These are phyloP conservation scores for Odocoileus hemionus DNA, from an alignment of 2,113 vertebrate genomes.

Conservation along the genomic window DNA sequence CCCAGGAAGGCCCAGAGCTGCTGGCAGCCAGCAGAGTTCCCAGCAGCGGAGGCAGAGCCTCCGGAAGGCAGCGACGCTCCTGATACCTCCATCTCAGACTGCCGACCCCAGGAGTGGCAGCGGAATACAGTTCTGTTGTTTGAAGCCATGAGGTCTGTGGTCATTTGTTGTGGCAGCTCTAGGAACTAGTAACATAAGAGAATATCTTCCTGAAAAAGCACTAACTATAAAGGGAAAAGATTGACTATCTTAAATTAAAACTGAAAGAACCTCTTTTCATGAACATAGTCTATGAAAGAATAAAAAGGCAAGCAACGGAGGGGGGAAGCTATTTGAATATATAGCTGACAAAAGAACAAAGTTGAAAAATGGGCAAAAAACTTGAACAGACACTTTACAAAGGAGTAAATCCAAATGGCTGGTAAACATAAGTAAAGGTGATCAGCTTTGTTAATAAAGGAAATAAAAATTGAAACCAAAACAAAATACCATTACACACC, in stretches of 20 bases:
- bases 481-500: background rate
- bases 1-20: background rate
- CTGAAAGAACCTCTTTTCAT: background rate
- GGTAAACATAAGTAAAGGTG: background rate
- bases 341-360: background rate
- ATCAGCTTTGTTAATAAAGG: background rate
- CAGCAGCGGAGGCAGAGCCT: background rate
- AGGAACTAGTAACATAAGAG: background rate
- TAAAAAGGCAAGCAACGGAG: background rate
- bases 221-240: background rate
- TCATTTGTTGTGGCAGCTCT: background rate
- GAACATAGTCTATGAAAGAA: background rate
- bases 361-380: background rate
- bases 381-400: background rate
- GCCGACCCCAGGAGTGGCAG: background rate
- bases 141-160: background rate
- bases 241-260: background rate
- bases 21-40: background rate
- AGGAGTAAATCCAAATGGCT: background rate
- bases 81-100: background rate
- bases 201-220: background rate
- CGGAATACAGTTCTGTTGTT: background rate
- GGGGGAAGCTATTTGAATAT: background rate
- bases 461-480: background rate
- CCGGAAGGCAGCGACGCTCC: background rate